phyloP scores from a whole-genome alignment of 37 sponge, comb jelly and placozoan species.

The Haliclona indistincta region DNA sequence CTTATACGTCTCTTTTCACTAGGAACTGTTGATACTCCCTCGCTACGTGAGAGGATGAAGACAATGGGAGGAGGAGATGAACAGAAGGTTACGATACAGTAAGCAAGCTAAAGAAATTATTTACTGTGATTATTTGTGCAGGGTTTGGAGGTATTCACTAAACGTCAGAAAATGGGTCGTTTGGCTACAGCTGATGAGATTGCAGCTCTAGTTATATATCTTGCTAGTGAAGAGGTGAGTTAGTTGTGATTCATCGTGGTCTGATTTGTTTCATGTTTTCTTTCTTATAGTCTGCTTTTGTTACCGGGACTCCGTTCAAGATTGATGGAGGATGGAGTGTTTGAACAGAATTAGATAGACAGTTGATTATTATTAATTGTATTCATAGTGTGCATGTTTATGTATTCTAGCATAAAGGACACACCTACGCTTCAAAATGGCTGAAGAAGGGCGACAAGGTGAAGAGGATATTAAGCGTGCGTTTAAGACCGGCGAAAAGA shows the following conservation, averaged over 20 bases:
- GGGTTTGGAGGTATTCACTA: conserved; percentile 42
- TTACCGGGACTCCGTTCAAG: conserved; percentile 59
- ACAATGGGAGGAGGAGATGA: conserved; percentile 47
- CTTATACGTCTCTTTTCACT: too few species aligned
- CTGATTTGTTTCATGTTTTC: not conserved
- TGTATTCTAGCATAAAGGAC: too few species aligned
- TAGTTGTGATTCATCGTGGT: not conserved
- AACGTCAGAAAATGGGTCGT: conserved; percentile 82
- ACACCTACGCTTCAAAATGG: too few species aligned
- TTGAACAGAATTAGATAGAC: too few species aligned
- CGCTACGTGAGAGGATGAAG: conserved; percentile 57
- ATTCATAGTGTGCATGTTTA: too few species aligned
- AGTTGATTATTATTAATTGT: too few species aligned
- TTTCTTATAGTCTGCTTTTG: conserved; percentile 61
- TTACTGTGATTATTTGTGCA: too few species aligned
- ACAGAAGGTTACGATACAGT: conserved; percentile 46
- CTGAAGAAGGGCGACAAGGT: too few species aligned
- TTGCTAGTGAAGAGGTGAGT: conserved; percentile 81
- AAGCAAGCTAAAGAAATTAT: too few species aligned
- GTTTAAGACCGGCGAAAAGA: too few species aligned
- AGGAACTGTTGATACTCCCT: conserved; percentile 83
- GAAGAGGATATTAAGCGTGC: too few species aligned
- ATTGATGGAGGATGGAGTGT: conserved; percentile 89
- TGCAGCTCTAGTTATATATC: conserved; percentile 65
- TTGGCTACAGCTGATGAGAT: conserved; percentile 79